Conservation (phyloP, 2,888 invertebrate species). For the Ischnura elegans region DNA sequence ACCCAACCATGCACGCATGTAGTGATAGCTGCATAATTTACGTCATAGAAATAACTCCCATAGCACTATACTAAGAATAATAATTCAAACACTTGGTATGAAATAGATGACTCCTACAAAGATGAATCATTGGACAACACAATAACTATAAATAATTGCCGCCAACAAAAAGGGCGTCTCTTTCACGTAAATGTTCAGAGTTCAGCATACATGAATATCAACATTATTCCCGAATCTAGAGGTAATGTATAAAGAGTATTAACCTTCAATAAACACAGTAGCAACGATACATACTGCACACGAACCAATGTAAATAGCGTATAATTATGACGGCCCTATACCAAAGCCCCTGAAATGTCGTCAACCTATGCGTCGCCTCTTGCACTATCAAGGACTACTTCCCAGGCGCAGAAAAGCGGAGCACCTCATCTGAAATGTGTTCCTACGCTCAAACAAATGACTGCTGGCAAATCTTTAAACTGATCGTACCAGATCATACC, state of each 20-base stretch:
- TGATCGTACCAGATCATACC: too few species aligned
- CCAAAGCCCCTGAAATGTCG: conserved; percentile 68
- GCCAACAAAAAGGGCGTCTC: conserved; percentile 45
- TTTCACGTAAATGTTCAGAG: background rate
- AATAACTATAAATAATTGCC: background rate
- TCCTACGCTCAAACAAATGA: conserved; percentile 57
- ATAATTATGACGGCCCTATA: conserved; percentile 16
- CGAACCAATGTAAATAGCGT: background rate
- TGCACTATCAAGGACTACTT: conserved; percentile 68
- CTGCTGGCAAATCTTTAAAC: conserved; percentile 31
- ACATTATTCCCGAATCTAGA: background rate
- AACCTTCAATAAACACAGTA: background rate
- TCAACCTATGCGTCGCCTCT: conserved; percentile 67
- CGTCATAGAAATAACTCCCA: conserved; percentile 41
- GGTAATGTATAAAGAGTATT: background rate
- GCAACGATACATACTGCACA: background rate
- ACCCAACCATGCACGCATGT: conserved; percentile 66
- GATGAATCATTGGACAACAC: background rate
- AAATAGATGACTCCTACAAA: background rate
- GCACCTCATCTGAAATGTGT: conserved; percentile 5
- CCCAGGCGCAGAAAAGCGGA: conserved; percentile 64
- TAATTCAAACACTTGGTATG: background rate
- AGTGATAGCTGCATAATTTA: conserved; percentile 66
- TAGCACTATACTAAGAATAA: background rate
- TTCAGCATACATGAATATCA: background rate